phyloP scores from a whole-genome alignment of 2,888 invertebrate species.

The Prenolepis imparis region DNA sequence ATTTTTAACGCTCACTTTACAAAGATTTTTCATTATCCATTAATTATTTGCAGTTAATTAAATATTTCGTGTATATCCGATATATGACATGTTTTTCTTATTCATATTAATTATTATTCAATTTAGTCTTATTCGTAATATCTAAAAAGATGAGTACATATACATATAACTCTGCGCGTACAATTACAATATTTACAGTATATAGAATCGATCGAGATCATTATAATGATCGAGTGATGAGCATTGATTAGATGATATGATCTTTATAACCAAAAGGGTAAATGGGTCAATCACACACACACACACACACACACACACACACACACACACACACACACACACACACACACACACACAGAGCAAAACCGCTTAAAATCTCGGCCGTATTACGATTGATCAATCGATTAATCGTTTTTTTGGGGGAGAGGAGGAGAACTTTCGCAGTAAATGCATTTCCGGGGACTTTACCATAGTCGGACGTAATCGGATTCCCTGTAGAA shows the following conservation, averaged over 20 bases:
- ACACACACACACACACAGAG: too few relatives aligned
- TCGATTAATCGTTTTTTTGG: slow-evolving; percentile 39
- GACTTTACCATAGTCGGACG: slow-evolving; percentile 46
- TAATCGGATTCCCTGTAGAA: slow-evolving; percentile 69
- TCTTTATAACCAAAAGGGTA: not conserved
- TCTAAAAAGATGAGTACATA: not conserved
- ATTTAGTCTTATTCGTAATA: slow-evolving; percentile 1
- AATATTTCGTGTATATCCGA: slow-evolving; percentile 6
- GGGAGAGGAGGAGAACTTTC: slow-evolving; percentile 15
- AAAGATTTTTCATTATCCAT: slow-evolving; percentile 6
- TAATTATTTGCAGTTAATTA: slow-evolving; percentile 18
- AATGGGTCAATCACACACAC: too few relatives aligned
- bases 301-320: too few relatives aligned
- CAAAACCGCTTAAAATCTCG: slow-evolving; percentile 1
- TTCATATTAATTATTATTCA: slow-evolving; percentile 23
- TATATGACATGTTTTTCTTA: not conserved
- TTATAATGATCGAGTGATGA: slow-evolving; percentile 1
- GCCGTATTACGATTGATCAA: slow-evolving; percentile 4
- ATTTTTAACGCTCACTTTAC: not conserved
- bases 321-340: too few relatives aligned
- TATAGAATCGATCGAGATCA: not conserved
- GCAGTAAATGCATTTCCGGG: slow-evolving; percentile 37
- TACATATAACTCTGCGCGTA: too few relatives aligned
- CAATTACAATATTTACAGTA: not conserved
- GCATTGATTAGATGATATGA: not conserved